Evolutionary conservation across 2,113 vertebrate genomes (phyloP), one percentile per base, ranked within the genome.

Genomic region (Mus pahari): DNA sequence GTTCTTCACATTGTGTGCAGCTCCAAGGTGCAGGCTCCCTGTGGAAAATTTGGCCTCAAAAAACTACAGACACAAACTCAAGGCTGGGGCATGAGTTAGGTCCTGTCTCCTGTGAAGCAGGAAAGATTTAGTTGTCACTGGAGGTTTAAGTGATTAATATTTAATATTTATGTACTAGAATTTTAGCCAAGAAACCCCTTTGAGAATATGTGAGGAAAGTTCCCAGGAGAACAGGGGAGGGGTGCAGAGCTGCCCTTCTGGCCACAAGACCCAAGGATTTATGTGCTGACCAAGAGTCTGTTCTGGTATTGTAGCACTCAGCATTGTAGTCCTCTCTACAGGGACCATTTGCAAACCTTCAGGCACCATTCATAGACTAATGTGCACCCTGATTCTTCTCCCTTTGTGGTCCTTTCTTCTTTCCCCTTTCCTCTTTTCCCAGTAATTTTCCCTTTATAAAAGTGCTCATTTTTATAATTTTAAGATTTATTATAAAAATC

Each of bases 71-170:
- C 20, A 68, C 50, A 4, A 42, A 53, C 55, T 17, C n/a, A 33
- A 77, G 33, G 17, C 36, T 86, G 62, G 78, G 64, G 64, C 26
- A 22, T 16, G 82, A 83, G 17, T 48, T 90, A 53, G 48, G 58
- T 2, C 28, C 58, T 31, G 2, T 70, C 55, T 86, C 91, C n/a
- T 42, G n/a, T 36, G n/a, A 36, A 36, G 6, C 89, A 84, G 66
- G 78, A 70, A 89, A 93, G 79, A 75, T 45, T 70, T n/a, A n/a
- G 50, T 33, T 39, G 20, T 70, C 16, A 14, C 3, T 79, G 42
- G 17, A 53, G 74, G 86, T 95, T 91, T 81, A 95, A 95, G 62
- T 97, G 81, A 48, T 81, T 94, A 77, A 92, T 77, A 93, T 93
- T 16, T 50, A 95, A 22, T 81, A 94, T 96, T 93, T 71, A 95